Evolutionary conservation across 2,797 vertebrate species (phyloP), one percentile per base, ranked within the genome.

Genomic region (Sternarchorhynchus goeldii): DNA sequence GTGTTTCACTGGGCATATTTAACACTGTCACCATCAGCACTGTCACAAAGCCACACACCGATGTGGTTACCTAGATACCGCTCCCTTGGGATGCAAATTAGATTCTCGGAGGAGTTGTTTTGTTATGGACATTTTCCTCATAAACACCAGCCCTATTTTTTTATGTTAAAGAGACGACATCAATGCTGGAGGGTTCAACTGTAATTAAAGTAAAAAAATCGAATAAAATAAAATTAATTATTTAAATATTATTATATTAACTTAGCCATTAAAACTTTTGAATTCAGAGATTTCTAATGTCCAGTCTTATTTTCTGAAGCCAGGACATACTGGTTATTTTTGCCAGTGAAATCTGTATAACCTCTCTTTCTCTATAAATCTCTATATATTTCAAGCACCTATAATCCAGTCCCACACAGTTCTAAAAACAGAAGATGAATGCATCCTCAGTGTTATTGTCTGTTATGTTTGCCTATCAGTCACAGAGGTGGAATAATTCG

Each of bases 1-100:
- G 76, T 80, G 81, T 88, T 90, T 92, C 83, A 45, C 91, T 79
- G 86, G 89, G 91, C 88, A 92, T 92, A 92, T 91, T 93, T 91
- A 92, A 86, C 90, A 87, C 88, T 80, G 70, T 85, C 85, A 85
- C 81, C 86, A 86, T 88, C 78, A 85, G 87, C 89, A 82, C 85
- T 66, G 68, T 85, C 79, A 83, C 72, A 56, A 75, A 83, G 82
- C 84, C 86, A 82, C 83, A 89, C 87, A 89, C 83, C 79, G 79
- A 88, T 80, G 82, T 81, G 80, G 84, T 85, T 84, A 84, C 83
- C 83, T 81, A 84, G 83, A 87, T 83, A 84, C 85, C 75, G 80
- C 73, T 81, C 82, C 76, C 78, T 83, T 81, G 81, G 83, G 82
- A 82, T 85, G 84, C 82, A 85, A 85, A 85, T 85, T 77, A 85